These are phyloP conservation scores for Caenorhabditis afra DNA, from an alignment of 2,888 invertebrate genomes.

Conservation along the genomic window DNA sequence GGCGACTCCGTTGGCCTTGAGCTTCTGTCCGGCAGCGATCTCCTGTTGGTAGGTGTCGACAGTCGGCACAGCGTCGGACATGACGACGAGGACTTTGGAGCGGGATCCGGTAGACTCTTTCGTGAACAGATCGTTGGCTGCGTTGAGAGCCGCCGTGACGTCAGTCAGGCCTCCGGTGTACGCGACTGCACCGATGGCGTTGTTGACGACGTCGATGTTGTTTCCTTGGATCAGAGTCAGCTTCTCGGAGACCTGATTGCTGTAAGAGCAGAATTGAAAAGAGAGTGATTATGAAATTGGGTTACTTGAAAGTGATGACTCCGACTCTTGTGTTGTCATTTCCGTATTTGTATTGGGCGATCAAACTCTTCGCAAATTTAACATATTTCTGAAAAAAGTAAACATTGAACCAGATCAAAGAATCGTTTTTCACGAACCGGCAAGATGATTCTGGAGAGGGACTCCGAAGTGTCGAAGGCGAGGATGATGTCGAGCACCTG, in stretches of 20 bases:
- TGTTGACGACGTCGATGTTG: conserved; percentile 25
- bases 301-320: conserved; percentile 49
- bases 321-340: conserved; percentile 42
- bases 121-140: conserved; percentile 19
- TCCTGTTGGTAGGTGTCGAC: conserved; percentile 41
- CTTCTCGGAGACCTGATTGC: conserved; percentile 3
- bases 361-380: conserved; percentile 38
- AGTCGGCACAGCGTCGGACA: conserved; percentile 57
- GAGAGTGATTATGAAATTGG: background rate
- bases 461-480: conserved; percentile 54
- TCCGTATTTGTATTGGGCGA: conserved; percentile 50
- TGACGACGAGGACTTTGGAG: conserved; percentile 37
- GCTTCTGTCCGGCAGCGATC: conserved; percentile 34
- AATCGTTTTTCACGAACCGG: conserved; percentile 6
- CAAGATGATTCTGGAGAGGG: conserved; percentile 51
- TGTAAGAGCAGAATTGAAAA: conserved; percentile 22
- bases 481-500: conserved; percentile 55
- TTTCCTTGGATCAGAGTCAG: conserved; percentile 26
- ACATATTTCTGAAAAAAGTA: conserved; percentile 32
- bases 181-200: conserved; percentile 24
- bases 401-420: background rate
- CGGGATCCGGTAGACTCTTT: conserved; percentile 18
- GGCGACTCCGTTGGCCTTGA: conserved; percentile 17
- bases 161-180: conserved; percentile 55
- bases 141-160: conserved; percentile 31